A percentile compares a stretch with the other conserved stretches of the same genome.
phyloP scores from a whole-genome alignment of 1,140 invertebrate genomes.

The Aphis gossypii region DNA sequence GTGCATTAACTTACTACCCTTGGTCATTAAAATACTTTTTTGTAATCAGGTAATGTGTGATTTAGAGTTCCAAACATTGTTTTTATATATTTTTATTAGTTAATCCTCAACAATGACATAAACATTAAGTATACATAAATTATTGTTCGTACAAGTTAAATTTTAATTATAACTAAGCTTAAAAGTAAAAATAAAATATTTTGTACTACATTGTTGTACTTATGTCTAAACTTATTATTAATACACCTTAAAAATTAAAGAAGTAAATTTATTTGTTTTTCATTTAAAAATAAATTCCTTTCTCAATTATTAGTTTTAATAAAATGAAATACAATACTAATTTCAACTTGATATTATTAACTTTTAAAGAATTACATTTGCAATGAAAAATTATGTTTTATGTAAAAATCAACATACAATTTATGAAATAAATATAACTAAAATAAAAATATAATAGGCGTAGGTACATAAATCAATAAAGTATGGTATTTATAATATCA shows the following conservation, averaged over 20 bases:
- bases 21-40: not conserved
- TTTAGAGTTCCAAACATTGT: not conserved
- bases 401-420: not conserved
- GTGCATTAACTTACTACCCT: not conserved
- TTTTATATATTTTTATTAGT: constrained; percentile 30
- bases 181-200: constrained; percentile 24
- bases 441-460: not conserved
- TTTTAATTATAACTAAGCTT: not conserved
- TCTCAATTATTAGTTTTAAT: not conserved
- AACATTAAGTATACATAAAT: constrained; percentile 43
- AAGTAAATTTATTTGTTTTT: not conserved
- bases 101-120: not conserved
- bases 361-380: not conserved
- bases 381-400: not conserved
- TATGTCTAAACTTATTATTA: not conserved
- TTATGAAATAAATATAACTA: not conserved
- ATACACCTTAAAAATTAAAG: not conserved
- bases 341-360: not conserved
- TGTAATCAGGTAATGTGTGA: not conserved
- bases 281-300: not conserved
- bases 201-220: constrained; percentile 24
- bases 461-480: not conserved
- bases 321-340: not conserved
- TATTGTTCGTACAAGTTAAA: constrained; percentile 3
- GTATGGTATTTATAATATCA: not conserved